Conservation (phyloP, 2,113 vertebrate genomes). For the Equus quagga region DNA sequence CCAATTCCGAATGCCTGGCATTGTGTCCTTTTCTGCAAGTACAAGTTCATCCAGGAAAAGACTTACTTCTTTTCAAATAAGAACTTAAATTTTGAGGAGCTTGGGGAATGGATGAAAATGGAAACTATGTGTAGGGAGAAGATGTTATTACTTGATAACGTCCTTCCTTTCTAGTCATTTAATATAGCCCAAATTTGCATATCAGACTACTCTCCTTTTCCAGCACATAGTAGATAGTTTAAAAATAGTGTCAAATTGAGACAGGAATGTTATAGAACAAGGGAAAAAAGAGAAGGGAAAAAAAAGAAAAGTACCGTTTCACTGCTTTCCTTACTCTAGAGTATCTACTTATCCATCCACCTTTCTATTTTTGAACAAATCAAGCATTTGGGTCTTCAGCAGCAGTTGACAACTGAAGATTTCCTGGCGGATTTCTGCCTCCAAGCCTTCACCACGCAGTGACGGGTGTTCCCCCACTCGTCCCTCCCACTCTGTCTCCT, state of each 20-base stretch:
- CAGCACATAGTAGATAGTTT: not conserved
- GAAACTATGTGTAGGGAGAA: not conserved
- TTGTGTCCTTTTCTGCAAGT: not conserved
- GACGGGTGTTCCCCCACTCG: accelerated
- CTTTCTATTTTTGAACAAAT: conserved; percentile 15
- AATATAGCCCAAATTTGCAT: not conserved
- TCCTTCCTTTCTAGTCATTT: not conserved
- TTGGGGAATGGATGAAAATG: not conserved
- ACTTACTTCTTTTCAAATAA: conserved; percentile 3
- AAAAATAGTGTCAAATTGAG: conserved; percentile 11
- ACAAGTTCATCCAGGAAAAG: not conserved
- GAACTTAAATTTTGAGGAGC: not conserved
- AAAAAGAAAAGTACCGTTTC: not conserved
- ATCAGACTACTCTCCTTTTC: not conserved
- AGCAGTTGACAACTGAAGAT: not conserved
- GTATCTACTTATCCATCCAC: not conserved
- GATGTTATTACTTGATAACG: not conserved
- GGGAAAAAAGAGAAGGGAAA: not conserved
- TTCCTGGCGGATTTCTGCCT: not conserved
- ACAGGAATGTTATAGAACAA: not conserved
- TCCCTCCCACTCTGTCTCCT: too few relatives aligned
- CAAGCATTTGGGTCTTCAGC: not conserved
- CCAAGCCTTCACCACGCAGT: not conserved
- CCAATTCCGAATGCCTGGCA: not conserved
- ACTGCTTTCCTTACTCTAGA: not conserved